Base-by-base conservation (phyloP, 2,888 invertebrate genomes). In the Orchesellides sinensis region DNA sequence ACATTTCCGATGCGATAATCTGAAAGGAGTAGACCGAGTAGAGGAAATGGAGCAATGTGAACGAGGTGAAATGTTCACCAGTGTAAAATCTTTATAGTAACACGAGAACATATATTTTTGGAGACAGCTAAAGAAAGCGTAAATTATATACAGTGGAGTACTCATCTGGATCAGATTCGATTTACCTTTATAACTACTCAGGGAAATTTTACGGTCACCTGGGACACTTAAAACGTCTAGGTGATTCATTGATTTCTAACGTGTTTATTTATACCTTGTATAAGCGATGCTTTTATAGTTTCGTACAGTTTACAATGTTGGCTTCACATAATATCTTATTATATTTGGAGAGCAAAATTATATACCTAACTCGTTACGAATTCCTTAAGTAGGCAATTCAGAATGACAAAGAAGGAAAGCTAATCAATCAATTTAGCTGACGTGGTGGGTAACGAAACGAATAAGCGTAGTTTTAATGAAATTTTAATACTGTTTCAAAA, bases 191-290 rank as follows among this genome's bases (percentile, higher is more conserved):
- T 74, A 73, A 81, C 74, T 81, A 73, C 81, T 81, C 81, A 59
- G 81, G 73, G 68, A 81, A 81, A 74, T 81, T 81, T 81, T 74
- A 69, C 81, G 74, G 81, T 81, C 81, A 81, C 74, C 81, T 81
- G 81, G 81, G 81, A 81, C 81, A 45, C 69, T 81, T 59, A 74
- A 81, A 81, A 81, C 74, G 81, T 61, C 74, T 68, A 68, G 68
- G 81, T 81, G 81, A 81, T 81, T 81, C 81, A 81, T 81, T 81
- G 81, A 81, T 81, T 81, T 68, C 61, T 73, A 68, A 32, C 32
- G 10, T 32, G 5, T 10, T 10, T 32, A 32, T 10, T 5, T 32
- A 6, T 32, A 6, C 32, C 5, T 5, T 32, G 32, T 10, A 5
- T 10, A 5, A 32, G 32, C 32, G n/a, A n/a, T 32, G 5, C 32